phyloP scores from a whole-genome alignment of 2,113 vertebrate genomes.

The Anoplopoma fimbria region DNA sequence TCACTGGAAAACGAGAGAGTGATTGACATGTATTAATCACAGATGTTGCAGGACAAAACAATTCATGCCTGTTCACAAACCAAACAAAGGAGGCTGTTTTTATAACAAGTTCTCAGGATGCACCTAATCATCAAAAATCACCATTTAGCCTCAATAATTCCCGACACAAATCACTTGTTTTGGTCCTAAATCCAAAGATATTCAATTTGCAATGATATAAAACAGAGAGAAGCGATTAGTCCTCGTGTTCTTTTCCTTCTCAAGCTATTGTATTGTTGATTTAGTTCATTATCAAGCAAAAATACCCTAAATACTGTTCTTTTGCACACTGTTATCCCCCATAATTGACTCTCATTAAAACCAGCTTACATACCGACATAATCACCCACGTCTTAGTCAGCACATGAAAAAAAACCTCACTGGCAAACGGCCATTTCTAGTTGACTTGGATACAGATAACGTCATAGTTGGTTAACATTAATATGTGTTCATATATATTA shows the following conservation, averaged over 20 bases:
- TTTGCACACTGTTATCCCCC: background rate
- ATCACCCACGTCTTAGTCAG: background rate
- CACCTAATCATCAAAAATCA: background rate
- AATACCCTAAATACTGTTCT: background rate
- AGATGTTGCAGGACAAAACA: background rate
- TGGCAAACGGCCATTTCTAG: background rate
- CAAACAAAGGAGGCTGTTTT: too few species aligned
- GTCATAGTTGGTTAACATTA: background rate
- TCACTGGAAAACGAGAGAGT: slow-evolving; percentile 63
- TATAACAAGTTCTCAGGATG: background rate
- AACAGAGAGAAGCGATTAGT: background rate
- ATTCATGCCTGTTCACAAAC: too few species aligned
- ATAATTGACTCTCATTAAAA: background rate
- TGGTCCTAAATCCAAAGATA: background rate
- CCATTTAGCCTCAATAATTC: background rate
- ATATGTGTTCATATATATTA: background rate
- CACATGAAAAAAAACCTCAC: background rate
- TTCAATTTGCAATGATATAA: background rate
- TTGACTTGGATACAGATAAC: background rate
- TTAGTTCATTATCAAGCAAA: background rate
- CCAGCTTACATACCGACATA: too few species aligned
- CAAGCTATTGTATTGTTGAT: background rate
- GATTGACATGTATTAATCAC: slow-evolving; percentile 1
- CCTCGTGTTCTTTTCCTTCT: background rate
- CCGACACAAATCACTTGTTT: background rate